Percentiles rank a stretch among this genome's conserved stretches.
These are phyloP conservation scores for Monochamus saltuarius DNA, from an alignment of 1,140 invertebrate genomes.

Conservation along the genomic window DNA sequence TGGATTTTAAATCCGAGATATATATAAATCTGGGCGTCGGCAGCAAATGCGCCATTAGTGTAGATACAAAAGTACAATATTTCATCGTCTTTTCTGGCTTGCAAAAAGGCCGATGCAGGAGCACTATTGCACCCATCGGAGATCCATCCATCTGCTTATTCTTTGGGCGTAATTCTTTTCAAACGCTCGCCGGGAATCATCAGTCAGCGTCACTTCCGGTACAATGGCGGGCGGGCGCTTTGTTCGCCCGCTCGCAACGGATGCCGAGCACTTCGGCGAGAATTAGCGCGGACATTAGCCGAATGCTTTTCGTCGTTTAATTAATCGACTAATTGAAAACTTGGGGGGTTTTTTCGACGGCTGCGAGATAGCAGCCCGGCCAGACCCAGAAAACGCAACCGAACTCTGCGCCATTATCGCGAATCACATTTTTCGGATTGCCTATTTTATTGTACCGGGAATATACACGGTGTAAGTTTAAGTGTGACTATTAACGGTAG, in stretches of 20 bases:
- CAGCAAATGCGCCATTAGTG: conserved; percentile 39
- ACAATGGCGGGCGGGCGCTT: conserved; percentile 42
- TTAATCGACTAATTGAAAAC: conserved; percentile 39
- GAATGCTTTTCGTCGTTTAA: conserved; percentile 24
- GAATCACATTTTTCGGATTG: neutral
- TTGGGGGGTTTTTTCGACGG: conserved; percentile 18
- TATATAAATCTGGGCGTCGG: conserved; percentile 33
- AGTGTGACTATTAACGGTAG: no score
- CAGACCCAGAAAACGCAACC: neutral
- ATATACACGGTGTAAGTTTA: no score
- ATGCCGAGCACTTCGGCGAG: conserved; percentile 22
- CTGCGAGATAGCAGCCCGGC: neutral
- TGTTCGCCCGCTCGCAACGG: conserved; percentile 32
- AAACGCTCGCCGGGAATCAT: conserved; percentile 42
- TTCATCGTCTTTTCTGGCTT: conserved; percentile 39
- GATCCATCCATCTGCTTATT: conserved; percentile 45
- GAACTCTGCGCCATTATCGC: neutral
- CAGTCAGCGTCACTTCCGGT: conserved; percentile 48
- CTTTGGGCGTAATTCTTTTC: conserved; percentile 41
- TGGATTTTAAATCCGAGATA: conserved; percentile 33
- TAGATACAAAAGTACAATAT: conserved; percentile 41
- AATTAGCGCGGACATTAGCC: conserved; percentile 33
- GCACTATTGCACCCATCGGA: conserved; percentile 15
- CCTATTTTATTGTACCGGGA: no score
- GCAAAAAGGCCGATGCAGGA: conserved; percentile 27